Evolutionary conservation across 2,888 invertebrate species (phyloP).

Genomic region (Galeruca laticollis): DNA sequence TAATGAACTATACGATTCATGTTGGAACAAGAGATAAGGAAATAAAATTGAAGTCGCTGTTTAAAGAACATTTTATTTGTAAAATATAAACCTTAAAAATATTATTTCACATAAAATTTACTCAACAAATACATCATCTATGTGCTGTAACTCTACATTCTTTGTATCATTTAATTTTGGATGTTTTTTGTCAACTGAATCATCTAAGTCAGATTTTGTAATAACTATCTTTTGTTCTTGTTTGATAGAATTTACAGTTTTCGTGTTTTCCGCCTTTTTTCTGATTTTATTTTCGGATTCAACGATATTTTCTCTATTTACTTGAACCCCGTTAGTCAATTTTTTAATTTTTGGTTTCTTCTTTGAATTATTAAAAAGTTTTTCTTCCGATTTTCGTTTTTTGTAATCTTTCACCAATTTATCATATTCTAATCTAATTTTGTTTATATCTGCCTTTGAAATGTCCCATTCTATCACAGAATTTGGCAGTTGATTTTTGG

Average conservation of each 20-base stretch:
- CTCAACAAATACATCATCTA: neutral
- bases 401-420: constrained; percentile 64
- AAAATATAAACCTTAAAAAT: neutral
- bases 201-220: neutral
- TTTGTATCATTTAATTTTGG: neutral
- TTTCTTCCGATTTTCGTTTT: constrained; percentile 55
- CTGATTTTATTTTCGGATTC: constrained; percentile 31
- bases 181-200: neutral
- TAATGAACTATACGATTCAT: no score
- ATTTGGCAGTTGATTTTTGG: constrained; percentile 66
- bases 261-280: neutral
- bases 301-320: constrained; percentile 35
- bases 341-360: constrained; percentile 45
- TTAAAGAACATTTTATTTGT: neutral
- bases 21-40: neutral
- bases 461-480: constrained; percentile 81
- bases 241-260: neutral
- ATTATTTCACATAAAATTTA: neutral
- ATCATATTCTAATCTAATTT: constrained; percentile 74
- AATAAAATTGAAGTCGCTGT: neutral
- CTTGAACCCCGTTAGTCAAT: constrained; percentile 38
- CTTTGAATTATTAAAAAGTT: constrained; percentile 37
- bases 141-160: neutral
- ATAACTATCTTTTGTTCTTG: neutral
- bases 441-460: constrained; percentile 70